Conservation (phyloP, 2,797 vertebrate species). For the Botia kubotai region DNA sequence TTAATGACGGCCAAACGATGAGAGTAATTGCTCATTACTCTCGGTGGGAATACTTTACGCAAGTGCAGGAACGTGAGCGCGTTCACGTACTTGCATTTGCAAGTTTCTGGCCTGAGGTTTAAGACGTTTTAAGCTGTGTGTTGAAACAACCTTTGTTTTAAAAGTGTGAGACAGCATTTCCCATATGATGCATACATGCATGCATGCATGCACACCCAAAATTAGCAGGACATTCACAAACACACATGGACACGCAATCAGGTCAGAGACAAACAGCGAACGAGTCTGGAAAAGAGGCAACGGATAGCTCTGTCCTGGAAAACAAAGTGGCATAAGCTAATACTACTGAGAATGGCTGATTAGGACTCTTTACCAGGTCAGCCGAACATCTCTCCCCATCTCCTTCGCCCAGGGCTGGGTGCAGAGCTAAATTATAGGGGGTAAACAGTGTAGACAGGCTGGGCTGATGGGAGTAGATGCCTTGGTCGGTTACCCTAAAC, state of each 20-base stretch:
- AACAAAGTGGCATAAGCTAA: conserved; percentile 1
- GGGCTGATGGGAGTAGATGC: conserved; percentile 10
- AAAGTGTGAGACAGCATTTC: no score
- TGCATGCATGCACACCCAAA: not conserved
- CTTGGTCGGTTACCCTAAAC: conserved; percentile 16
- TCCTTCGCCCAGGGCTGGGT: not conserved
- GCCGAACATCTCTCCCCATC: conserved; percentile 12
- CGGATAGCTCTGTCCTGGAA: not conserved
- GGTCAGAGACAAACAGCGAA: not conserved
- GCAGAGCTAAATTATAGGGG: conserved; percentile 41
- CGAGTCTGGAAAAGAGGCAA: not conserved
- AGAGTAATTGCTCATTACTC: conserved; percentile 53
- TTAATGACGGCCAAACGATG: conserved; percentile 48
- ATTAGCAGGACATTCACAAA: not conserved
- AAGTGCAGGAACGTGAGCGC: not conserved
- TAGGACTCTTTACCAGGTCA: conserved; percentile 42
- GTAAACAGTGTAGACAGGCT: conserved; percentile 22
- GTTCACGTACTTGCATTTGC: not conserved
- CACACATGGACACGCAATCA: not conserved
- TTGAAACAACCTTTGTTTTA: no score
- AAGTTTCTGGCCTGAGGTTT: not conserved
- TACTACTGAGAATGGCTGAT: conserved; percentile 12
- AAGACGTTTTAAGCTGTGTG: no score
- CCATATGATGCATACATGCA: no score
- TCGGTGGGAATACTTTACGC: not conserved